These are phyloP conservation scores for Gisinianus flammeolus DNA, from an alignment of 2,888 invertebrate species.

Conservation along the genomic window DNA sequence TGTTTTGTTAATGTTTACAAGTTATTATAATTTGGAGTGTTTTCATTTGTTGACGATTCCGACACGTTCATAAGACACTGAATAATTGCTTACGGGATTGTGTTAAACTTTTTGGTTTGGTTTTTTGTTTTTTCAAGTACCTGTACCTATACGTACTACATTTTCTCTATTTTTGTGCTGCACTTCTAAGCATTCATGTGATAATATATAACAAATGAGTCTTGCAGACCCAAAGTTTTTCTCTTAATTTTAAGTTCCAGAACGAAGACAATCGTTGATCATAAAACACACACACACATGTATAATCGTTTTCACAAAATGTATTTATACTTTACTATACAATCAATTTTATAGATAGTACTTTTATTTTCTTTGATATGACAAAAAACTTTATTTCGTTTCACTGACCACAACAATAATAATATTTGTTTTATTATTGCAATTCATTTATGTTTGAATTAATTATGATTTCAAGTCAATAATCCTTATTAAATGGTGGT, in stretches of 20 bases:
- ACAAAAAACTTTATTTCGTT: background rate
- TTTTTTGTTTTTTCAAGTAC: background rate
- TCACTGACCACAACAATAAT: background rate
- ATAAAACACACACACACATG: too few species aligned
- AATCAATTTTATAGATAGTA: background rate
- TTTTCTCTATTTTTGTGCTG: slow-evolving; percentile 66
- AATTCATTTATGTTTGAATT: too few species aligned
- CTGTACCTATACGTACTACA: background rate
- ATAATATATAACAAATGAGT: slow-evolving; percentile 41
- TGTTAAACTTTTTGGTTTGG: slow-evolving; percentile 8
- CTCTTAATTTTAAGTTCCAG: background rate
- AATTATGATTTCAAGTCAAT: background rate
- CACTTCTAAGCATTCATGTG: slow-evolving; percentile 15
- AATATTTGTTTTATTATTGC: background rate
- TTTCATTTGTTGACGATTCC: slow-evolving; percentile 13
- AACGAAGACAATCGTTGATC: background rate
- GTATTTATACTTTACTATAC: background rate
- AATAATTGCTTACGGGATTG: slow-evolving; percentile 28
- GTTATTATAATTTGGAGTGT: background rate
- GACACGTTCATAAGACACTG: slow-evolving; percentile 35
- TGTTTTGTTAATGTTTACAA: background rate
- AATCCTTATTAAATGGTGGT: background rate
- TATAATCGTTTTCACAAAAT: background rate
- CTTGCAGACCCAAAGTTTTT: slow-evolving; percentile 51
- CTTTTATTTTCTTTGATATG: background rate